phyloP scores from a whole-genome alignment of 2,888 invertebrate species.

The Anodontia alba region DNA sequence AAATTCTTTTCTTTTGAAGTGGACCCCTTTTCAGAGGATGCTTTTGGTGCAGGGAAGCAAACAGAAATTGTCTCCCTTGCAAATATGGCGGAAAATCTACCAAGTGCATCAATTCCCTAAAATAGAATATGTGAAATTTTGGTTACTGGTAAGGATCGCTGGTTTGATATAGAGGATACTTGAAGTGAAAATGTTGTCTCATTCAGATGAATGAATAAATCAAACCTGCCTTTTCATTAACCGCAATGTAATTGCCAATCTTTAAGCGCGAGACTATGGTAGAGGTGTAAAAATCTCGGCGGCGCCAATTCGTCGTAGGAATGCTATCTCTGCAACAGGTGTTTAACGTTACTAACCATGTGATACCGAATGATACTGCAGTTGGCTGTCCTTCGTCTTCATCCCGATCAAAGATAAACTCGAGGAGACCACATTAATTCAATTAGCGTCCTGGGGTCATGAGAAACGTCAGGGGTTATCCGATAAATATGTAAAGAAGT shows the following conservation, averaged over 20 bases:
- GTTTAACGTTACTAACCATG: constrained; percentile 60
- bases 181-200: too few relatives aligned
- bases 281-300: constrained; percentile 5
- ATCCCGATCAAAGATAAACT: constrained; percentile 61
- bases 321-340: constrained; percentile 65
- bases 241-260: neutral
- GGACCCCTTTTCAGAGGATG: too few relatives aligned
- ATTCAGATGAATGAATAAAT: too few relatives aligned
- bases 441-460: constrained; percentile 54
- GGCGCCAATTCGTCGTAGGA: constrained; percentile 61
- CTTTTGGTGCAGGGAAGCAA: too few relatives aligned
- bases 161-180: too few relatives aligned
- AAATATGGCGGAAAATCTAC: too few relatives aligned
- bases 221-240: too few relatives aligned
- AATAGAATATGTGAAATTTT: too few relatives aligned
- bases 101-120: too few relatives aligned
- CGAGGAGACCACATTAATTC: constrained; percentile 59
- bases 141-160: too few relatives aligned
- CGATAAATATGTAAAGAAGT: neutral
- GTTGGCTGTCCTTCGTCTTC: constrained; percentile 60
- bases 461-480: constrained; percentile 32
- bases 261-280: neutral
- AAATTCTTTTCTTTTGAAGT: too few relatives aligned
- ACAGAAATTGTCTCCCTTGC: too few relatives aligned
- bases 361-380: constrained; percentile 47